Base-by-base conservation (phyloP, 2,113 vertebrate species). In the Trachemys scripta region DNA sequence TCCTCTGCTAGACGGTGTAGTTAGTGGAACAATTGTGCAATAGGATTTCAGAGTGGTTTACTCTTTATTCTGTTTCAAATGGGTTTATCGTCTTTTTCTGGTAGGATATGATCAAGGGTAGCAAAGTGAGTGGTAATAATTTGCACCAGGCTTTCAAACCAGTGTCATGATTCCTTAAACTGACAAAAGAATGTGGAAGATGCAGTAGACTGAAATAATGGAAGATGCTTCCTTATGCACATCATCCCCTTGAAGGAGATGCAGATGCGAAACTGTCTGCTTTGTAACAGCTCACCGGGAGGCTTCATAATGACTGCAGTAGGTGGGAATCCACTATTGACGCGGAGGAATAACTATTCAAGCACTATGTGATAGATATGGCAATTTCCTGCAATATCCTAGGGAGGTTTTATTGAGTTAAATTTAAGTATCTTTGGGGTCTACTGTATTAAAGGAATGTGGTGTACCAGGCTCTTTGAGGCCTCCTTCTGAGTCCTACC, bases 241-340 rank as follows among this genome's bases (percentile, higher is more conserved):
- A 59, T 72, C 86, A 81, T 69, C 57, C 53, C 54, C 42, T 42
- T 53, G 17, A 50, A 89, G 13, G 84, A 89, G 50, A 85, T 85
- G 88, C 7, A 93, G 95, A 89, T 16, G 16, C 88, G 82, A 35
- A 91, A 29, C 53, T 29, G 7, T 90, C n/a, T 42, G 17, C 13
- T 81, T 89, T 4, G 0, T 49, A 57, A 89, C 88, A 89, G 53
- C 47, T 31, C 45, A 80, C 51, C 59, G 51, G 62, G 84, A 25
- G 49, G 0, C 0, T 3, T 78, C 75, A 27, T 2, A 5, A 78
- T 51, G 62, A 31, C 38, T 50, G 47, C 22, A 38, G 35, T 20
- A 38, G 19, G n/a, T 42, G 57, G 38, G 35, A 17, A 24, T 20
- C 72, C 53, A 49, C 89, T 62, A 14, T 31, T 8, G 17, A 82